These are phyloP conservation scores for Lucinisca nassula DNA, from an alignment of 2,888 invertebrate genomes.

Conservation along the genomic window DNA sequence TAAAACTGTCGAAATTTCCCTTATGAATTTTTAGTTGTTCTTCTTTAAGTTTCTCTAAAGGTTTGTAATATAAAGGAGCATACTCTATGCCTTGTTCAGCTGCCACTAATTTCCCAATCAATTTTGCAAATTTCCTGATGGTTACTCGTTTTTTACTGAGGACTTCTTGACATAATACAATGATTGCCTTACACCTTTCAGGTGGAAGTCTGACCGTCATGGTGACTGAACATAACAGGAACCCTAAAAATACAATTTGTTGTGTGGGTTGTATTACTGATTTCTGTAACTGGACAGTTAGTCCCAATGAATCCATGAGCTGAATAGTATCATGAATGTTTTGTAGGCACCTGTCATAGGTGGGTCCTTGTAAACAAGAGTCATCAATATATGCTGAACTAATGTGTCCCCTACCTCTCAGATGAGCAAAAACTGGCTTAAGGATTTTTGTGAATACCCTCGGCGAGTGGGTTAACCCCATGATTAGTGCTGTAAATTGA, in stretches of 20 bases:
- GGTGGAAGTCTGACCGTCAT: constrained; percentile 47
- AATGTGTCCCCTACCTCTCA: constrained; percentile 40
- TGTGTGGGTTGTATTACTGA: constrained; percentile 61
- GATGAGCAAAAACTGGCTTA: constrained; percentile 51
- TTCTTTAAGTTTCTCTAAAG: constrained; percentile 61
- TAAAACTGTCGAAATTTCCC: constrained; percentile 29
- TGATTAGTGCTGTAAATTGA: constrained; percentile 37
- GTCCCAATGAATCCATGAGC: constrained; percentile 56
- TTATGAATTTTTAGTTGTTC: constrained; percentile 31
- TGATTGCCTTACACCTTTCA: constrained; percentile 25
- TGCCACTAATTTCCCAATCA: constrained; percentile 64
- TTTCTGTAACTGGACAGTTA: constrained; percentile 62
- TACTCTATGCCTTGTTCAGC: constrained; percentile 58
- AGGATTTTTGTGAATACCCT: constrained; percentile 53
- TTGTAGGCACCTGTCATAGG: constrained; percentile 24
- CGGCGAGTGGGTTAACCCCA: constrained; percentile 44
- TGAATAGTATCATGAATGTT: constrained; percentile 38
- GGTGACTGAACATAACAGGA: constrained; percentile 57
- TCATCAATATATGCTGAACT: constrained; percentile 59
- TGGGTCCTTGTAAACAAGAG: constrained; percentile 33
- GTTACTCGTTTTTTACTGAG: constrained; percentile 8
- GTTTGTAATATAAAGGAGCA: constrained; percentile 60
- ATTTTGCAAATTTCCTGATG: constrained; percentile 48
- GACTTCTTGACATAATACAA: constrained; percentile 28
- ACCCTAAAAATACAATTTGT: constrained; percentile 62